Evolutionary conservation across 2,888 invertebrate species (phyloP).

Genomic region (Epistrophe eligans): DNA sequence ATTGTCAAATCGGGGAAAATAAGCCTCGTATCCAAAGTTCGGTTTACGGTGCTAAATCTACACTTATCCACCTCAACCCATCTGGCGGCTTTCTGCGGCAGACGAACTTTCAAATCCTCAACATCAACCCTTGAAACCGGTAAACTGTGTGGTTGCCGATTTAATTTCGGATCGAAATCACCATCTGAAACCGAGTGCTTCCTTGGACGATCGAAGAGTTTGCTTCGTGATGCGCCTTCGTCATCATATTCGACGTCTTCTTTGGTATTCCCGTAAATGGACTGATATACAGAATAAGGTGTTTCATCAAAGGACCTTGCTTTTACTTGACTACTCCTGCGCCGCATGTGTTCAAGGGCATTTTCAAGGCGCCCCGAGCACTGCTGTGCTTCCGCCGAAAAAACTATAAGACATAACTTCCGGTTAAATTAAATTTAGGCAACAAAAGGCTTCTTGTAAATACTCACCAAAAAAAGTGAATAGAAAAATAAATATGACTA

Average conservation of each 20-base stretch:
- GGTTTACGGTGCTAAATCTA: constrained; percentile 89
- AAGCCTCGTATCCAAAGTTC: constrained; percentile 90
- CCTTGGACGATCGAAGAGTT: constrained; percentile 33
- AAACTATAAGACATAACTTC: constrained; percentile 1
- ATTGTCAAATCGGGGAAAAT: constrained; percentile 92
- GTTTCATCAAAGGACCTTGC: constrained; percentile 79
- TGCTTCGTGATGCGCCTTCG: constrained; percentile 67
- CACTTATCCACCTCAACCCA: constrained; percentile 92
- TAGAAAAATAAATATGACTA: neutral
- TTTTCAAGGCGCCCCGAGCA: constrained; percentile 88
- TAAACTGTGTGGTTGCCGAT: constrained; percentile 58
- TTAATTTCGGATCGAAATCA: constrained; percentile 33
- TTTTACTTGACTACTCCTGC: constrained; percentile 80
- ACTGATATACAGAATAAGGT: constrained; percentile 82
- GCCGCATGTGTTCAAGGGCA: constrained; percentile 87
- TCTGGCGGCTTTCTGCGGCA: constrained; percentile 86
- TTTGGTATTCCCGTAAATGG: constrained; percentile 80
- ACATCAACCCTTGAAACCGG: constrained; percentile 80
- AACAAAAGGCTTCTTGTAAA: neutral
- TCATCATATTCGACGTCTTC: constrained; percentile 76
- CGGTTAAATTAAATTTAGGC: neutral
- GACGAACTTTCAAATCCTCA: constrained; percentile 85
- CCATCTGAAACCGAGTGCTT: constrained; percentile 26
- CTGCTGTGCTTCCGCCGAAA: constrained; percentile 80
- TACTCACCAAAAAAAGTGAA: constrained; percentile 56